phyloP scores from a whole-genome alignment of 2,888 invertebrate species.

The Glyphotaelius pellucidus region DNA sequence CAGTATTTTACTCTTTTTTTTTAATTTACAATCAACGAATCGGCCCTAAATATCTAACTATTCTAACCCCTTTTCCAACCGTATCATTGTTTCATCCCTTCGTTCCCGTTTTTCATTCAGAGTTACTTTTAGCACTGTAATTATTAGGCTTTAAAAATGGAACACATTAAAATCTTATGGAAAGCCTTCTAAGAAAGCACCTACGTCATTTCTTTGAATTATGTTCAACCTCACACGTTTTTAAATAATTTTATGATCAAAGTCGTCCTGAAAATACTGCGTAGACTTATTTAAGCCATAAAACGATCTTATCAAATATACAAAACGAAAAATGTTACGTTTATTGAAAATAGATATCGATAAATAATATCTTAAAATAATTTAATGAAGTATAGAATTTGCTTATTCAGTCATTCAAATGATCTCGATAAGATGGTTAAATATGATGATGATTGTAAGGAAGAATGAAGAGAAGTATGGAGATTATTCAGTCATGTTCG shows the following conservation, averaged over 20 bases:
- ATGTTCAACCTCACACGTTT: background rate
- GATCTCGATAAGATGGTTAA: background rate
- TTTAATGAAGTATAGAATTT: background rate
- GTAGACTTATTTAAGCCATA: background rate
- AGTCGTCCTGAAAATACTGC: background rate
- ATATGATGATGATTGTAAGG: background rate
- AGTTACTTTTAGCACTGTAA: background rate
- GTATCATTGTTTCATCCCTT: background rate
- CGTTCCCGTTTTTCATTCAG: too few species aligned
- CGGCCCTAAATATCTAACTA: too few species aligned
- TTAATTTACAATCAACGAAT: background rate
- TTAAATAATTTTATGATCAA: background rate
- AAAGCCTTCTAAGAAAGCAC: background rate
- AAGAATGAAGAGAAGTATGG: background rate
- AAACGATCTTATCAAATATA: background rate
- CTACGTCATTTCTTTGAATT: background rate
- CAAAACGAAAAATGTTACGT: background rate
- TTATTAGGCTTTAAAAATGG: background rate
- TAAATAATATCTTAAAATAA: background rate
- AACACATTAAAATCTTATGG: background rate
- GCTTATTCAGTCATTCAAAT: background rate
- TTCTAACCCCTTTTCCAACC: too few species aligned
- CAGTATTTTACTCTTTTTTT: background rate
- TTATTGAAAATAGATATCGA: background rate
- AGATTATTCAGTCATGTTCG: background rate